phyloP scores from a whole-genome alignment of 2,797 vertebrate genomes.

The Orientallactaga sibirica region DNA sequence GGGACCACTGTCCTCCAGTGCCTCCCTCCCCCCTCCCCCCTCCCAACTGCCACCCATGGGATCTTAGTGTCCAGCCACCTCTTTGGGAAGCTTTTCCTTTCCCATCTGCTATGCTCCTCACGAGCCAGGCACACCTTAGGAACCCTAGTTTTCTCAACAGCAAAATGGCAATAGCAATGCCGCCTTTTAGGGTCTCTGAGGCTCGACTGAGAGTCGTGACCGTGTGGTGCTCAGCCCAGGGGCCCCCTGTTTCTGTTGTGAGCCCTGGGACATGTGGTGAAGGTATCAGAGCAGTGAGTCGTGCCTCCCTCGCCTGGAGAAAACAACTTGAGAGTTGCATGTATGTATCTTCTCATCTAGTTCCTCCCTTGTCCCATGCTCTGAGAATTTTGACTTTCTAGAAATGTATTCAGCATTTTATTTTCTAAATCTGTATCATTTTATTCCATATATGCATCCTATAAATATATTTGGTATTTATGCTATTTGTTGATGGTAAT shows the following conservation, averaged over 20 bases:
- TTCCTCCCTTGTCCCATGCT: not conserved
- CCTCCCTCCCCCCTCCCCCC: not conserved
- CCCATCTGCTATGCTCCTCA: not conserved
- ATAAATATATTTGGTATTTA: constrained; percentile 77
- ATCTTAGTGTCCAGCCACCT: not conserved
- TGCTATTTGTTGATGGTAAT: constrained; percentile 81
- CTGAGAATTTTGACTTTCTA: constrained; percentile 71
- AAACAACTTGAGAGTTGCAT: accelerated
- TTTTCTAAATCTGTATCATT: constrained; percentile 79
- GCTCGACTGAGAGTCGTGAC: accelerated
- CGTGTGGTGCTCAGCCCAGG: accelerated
- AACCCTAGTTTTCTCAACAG: not conserved
- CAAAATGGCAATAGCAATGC: accelerated
- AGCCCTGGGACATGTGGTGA: not conserved
- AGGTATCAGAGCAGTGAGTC: accelerated
- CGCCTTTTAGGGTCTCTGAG: not conserved
- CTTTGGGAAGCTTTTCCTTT: not conserved
- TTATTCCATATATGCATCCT: constrained; percentile 75
- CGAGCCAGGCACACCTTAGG: accelerated
- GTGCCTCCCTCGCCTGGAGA: accelerated
- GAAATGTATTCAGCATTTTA: constrained; percentile 57
- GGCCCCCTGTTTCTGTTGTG: not conserved
- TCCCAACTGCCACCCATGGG: accelerated
- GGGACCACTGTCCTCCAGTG: accelerated
- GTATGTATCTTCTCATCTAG: too few relatives aligned